Conservation (phyloP, 2,113 vertebrate species). For the Macaca nemestrina region DNA sequence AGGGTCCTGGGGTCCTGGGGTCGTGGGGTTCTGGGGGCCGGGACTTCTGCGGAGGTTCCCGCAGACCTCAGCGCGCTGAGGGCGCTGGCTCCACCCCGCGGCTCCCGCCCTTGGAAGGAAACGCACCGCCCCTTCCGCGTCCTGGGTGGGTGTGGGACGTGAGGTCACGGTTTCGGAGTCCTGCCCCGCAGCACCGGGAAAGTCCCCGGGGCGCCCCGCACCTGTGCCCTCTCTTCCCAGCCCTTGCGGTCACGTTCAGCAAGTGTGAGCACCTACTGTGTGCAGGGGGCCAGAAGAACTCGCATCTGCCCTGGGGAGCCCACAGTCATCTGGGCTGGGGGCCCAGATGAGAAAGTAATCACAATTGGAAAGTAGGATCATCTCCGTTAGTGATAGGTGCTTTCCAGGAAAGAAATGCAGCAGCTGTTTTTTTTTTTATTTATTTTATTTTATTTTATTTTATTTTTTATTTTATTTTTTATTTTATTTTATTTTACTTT, state of each 20-base stretch:
- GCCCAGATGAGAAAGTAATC: not conserved
- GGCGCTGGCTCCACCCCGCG: not conserved
- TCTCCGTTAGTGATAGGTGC: not conserved
- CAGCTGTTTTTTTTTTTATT: no score
- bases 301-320: not conserved
- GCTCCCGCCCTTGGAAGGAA: not conserved
- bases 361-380: not conserved
- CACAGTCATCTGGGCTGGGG: not conserved
- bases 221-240: fast-evolving
- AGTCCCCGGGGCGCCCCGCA: not conserved
- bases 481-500: no score
- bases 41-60: not conserved
- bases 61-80: fast-evolving
- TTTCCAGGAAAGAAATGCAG: not conserved
- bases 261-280: not conserved
- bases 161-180: constrained; percentile 10
- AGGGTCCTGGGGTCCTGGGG: no score
- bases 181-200: not conserved
- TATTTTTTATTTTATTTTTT: no score
- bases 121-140: constrained; percentile 40
- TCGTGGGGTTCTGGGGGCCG: no score
- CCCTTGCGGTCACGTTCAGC: fast-evolving
- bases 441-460: no score
- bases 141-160: not conserved
- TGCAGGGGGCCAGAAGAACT: not conserved